Percentiles rank a stretch among this genome's conserved stretches.
These are phyloP conservation scores for Tiaroga cobitis DNA, from an alignment of 2,797 vertebrate species.

Conservation along the genomic window DNA sequence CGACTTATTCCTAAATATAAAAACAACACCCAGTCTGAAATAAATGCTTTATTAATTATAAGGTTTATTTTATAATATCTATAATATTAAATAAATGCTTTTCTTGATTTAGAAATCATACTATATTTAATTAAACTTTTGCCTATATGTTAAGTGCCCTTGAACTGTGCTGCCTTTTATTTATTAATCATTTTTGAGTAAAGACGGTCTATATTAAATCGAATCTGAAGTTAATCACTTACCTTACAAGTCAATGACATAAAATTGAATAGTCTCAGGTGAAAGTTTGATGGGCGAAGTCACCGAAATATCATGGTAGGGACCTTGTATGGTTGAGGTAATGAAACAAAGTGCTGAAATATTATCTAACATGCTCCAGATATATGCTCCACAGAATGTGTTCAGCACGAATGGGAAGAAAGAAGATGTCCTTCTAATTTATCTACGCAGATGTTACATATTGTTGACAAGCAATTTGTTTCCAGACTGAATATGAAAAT, in stretches of 20 bases:
- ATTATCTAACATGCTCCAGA: constrained; percentile 6
- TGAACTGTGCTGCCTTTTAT: background rate
- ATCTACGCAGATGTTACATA: background rate
- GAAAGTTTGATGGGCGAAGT: background rate
- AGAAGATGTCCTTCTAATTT: constrained; percentile 5
- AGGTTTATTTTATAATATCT: no score
- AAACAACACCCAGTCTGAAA: background rate
- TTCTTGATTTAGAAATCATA: background rate
- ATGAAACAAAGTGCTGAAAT: constrained; percentile 5
- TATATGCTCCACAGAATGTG: background rate
- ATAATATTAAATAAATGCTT: background rate
- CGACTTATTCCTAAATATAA: background rate
- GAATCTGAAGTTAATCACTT: background rate
- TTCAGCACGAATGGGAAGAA: background rate
- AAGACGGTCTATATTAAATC: background rate
- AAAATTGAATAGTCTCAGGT: background rate
- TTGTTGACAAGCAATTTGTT: background rate
- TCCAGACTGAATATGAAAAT: background rate
- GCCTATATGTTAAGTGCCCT: background rate
- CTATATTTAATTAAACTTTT: background rate
- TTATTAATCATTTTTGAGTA: background rate
- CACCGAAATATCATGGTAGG: background rate
- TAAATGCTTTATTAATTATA: background rate
- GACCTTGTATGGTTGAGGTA: background rate
- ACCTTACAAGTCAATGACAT: background rate